phyloP scores from a whole-genome alignment of 1,140 invertebrate genomes.

The Armadillidium nasatum region DNA sequence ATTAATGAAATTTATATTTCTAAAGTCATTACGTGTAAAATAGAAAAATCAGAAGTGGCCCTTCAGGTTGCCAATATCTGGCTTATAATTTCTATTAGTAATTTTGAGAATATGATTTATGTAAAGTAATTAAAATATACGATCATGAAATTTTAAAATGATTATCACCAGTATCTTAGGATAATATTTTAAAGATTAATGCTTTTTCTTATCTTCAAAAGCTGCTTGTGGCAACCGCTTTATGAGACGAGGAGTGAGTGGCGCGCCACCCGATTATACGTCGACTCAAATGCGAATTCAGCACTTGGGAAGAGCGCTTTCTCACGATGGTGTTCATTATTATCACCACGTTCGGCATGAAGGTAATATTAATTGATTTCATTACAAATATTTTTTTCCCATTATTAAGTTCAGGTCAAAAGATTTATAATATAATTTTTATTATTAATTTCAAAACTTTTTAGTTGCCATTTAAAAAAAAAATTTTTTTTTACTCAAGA shows the following conservation, averaged over 20 bases:
- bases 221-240: conserved; percentile 7
- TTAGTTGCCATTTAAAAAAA: no score
- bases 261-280: conserved; percentile 63
- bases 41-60: no score
- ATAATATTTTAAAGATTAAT: no score
- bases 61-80: no score
- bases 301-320: conserved; percentile 72
- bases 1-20: no score
- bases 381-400: background rate
- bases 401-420: background rate
- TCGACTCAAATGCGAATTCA: conserved; percentile 73
- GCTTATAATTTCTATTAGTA: no score
- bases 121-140: no score
- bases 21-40: no score
- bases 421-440: background rate
- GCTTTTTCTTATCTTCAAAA: conserved; percentile 25
- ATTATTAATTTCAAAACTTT: background rate
- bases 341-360: background rate
- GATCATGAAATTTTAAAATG: no score
- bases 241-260: conserved; percentile 39
- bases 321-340: conserved; percentile 66
- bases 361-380: background rate
- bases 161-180: no score
- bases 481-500: no score
- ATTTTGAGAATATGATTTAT: no score